Base-by-base conservation (phyloP, 2,797 vertebrate genomes). In the Pangasius larnaudii region DNA sequence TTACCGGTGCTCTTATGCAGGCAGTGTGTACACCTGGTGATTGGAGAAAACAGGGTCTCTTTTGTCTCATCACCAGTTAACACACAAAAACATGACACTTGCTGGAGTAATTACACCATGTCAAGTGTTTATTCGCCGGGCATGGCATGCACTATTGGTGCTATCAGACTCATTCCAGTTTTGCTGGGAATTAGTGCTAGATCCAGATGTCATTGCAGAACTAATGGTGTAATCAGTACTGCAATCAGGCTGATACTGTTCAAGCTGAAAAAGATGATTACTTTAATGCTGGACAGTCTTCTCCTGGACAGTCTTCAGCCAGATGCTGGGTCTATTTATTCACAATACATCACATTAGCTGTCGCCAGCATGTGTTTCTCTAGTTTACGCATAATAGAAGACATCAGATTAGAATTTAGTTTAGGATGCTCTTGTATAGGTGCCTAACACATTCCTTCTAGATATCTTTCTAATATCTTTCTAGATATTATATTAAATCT, bases 171-270 rank as follows among this genome's bases (percentile, higher is more conserved):
- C 63, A 22, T 67, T 79, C 36, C 63, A 71, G 83, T 85, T 67
- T 63, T 58, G 61, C 8, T 1, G 75, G 53, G 79, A 83, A 69
- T 89, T 86, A 67, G 61, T 58, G 69, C 75, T 83, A 36, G 85
- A 78, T 89, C 71, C 88, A 86, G 85, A 77, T 65, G 80, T 74
- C 36, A n/a, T 46, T 86, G 85, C 58, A 30, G 71, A 86, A 89
- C 80, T 86, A 89, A 89, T 89, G 85, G 72, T 49, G 85, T 84
- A 86, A 89, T 89, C 88, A 89, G 63, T 18, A 77, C 71, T 69
- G 85, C 88, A 89, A 89, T 86, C 85, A 89, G 71, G 85, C 79
- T 49, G 59, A 83, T 86, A 67, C 78, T 83, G 88, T 86, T 86
- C 85, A 11, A 75, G 67, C 79, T 65, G 71, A 83, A 89, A 88